Conservation (phyloP, 2,113 vertebrate genomes). For the Stegostoma tigrinum region DNA sequence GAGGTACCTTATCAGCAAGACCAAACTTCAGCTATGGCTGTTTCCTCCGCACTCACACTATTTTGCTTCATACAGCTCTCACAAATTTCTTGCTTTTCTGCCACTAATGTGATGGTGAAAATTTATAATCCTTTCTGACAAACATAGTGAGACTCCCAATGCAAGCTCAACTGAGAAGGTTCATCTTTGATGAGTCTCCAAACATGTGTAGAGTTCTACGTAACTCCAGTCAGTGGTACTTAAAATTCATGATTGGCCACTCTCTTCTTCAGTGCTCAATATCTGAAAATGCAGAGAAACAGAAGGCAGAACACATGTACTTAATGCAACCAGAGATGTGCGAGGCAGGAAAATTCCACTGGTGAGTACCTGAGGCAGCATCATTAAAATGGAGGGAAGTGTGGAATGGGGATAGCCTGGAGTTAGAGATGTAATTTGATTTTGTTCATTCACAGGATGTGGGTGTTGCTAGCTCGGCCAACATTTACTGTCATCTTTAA, state of each 20-base stretch:
- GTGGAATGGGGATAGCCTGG: not conserved
- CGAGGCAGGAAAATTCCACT: too few species aligned
- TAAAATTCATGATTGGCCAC: too few species aligned
- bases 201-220: not conserved
- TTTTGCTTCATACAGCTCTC: not conserved
- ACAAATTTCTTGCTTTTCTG: not conserved
- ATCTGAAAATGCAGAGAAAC: too few species aligned
- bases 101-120: not conserved
- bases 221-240: too few species aligned
- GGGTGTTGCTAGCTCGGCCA: too few species aligned
- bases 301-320: too few species aligned
- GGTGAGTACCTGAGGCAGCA: too few species aligned
- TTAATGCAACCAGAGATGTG: too few species aligned
- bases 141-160: not conserved
- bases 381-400: not conserved
- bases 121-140: not conserved
- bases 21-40: not conserved
- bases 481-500: too few species aligned
- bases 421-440: not conserved
- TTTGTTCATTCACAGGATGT: too few species aligned
- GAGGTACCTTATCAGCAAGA: not conserved
- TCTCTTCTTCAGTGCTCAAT: too few species aligned
- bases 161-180: not conserved
- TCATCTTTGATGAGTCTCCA: not conserved
- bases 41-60: not conserved